Base-by-base conservation (phyloP, 1,140 invertebrate genomes). In the Cyrtorhinus lividipennis region DNA sequence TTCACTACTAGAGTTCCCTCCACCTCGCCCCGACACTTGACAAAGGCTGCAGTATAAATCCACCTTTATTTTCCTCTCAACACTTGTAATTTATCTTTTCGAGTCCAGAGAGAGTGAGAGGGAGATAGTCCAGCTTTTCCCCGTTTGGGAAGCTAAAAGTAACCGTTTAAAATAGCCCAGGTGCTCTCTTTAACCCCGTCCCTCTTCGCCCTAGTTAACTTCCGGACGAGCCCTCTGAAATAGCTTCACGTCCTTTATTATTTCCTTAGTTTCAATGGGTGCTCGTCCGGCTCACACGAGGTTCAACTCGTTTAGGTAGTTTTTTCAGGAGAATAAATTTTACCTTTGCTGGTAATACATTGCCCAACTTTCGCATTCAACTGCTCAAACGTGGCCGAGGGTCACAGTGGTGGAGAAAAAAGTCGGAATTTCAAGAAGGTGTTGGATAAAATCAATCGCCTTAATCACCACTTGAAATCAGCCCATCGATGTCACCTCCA, bases 61-160 rank as follows among this genome's bases (percentile, higher is more conserved):
- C 58, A 30, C 58, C 58, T 59, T 59, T 59, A 59, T 59, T 59
- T 53, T 59, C 58, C 58, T 59, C 58, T 59, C 24, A 59, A 59
- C 58, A 30, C 58, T 26, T 30, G 58, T 30, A 59, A 59, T 59
- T 59, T 59, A 59, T 59, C 58, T 53, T 53, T 53, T 59, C 24
- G 24, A 2, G 56, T n/a, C 24, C 58, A n/a, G 24, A 10, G 10
- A 59, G 24, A 24, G 58, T 27, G 15, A 59, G 27, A 57, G 18
- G 56, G 38, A 44, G 38, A 44, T 44, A 8, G 38, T 53, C 18
- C 48, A 38, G 30, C 15, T 38, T n/a, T n/a, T n/a, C 15, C 30
- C 30, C 30, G 30, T 8, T 8, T 38, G 20, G 56, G 23, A 57
- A 20, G 48, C 18, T 15, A 57, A 24, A 24, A 24, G 56, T 57